Percentiles rank a stretch among this genome's conserved stretches.
Conservation (phyloP, 2,797 vertebrate genomes). For the Enteromius thamalakanensis region DNA sequence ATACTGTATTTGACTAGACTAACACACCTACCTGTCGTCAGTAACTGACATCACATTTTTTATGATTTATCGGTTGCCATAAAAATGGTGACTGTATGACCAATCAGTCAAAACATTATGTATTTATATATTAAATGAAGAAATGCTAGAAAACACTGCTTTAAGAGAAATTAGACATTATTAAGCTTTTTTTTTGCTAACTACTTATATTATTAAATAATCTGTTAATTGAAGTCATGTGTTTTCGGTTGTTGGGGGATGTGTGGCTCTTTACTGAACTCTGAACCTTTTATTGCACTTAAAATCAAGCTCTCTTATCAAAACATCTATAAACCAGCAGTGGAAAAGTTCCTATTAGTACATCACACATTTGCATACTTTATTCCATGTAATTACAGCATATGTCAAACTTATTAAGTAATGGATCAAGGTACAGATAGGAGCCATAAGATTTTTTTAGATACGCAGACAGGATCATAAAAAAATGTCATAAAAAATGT, state of each 20-base stretch:
- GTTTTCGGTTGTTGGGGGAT: conserved; percentile 8
- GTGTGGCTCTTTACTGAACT: conserved; percentile 33
- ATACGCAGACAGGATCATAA: neutral
- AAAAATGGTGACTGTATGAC: neutral
- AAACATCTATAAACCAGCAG: conserved; percentile 9
- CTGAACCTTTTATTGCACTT: conserved; percentile 9
- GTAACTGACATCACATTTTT: neutral
- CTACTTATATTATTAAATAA: neutral
- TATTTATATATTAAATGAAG: too few relatives aligned
- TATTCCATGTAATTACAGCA: neutral
- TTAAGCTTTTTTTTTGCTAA: neutral
- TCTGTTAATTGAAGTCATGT: neutral
- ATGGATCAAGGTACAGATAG: conserved; percentile 17
- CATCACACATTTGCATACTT: neutral
- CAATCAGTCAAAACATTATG: neutral
- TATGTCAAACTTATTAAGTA: neutral
- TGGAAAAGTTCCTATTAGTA: conserved; percentile 3
- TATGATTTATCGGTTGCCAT: neutral
- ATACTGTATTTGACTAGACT: neutral
- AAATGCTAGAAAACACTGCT: neutral
- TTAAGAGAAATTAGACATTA: neutral
- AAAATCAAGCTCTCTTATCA: neutral
- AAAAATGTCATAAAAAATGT: neutral
- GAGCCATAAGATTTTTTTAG: neutral
- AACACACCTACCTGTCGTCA: conserved; percentile 11